Conservation (phyloP, 2,888 invertebrate species). For the Napeogenes inachia region DNA sequence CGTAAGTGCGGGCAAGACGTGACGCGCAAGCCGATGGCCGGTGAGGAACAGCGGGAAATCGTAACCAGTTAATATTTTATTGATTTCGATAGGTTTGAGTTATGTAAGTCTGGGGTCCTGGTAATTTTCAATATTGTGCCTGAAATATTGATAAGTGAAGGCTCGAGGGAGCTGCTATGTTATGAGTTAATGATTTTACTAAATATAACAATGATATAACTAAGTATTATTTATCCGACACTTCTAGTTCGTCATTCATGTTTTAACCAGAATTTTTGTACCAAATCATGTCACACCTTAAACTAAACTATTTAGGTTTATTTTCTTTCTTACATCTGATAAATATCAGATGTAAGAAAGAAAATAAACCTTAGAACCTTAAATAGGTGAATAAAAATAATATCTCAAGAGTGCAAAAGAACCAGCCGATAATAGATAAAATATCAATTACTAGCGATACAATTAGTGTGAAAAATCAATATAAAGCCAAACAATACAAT, state of each 20-base stretch:
- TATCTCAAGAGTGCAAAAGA: too few species aligned
- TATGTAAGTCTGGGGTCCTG: slow-evolving; percentile 60
- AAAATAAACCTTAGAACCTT: too few species aligned
- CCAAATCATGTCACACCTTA: too few species aligned
- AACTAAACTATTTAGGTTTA: too few species aligned
- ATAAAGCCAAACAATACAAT: slow-evolving; percentile 35
- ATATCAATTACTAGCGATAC: slow-evolving; percentile 17
- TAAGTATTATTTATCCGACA: not conserved
- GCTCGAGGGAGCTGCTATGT: slow-evolving; percentile 37
- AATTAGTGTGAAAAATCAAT: slow-evolving; percentile 35
- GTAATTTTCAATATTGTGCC: slow-evolving; percentile 75
- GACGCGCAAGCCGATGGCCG: slow-evolving; percentile 61
- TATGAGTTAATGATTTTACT: slow-evolving; percentile 3
- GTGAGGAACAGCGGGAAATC: slow-evolving; percentile 72
- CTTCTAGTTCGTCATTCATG: too few species aligned
- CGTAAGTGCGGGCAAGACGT: slow-evolving; percentile 67
- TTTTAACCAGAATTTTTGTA: too few species aligned
- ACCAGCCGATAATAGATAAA: not conserved
- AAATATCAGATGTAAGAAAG: too few species aligned
- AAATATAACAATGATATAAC: not conserved
- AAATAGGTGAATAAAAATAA: too few species aligned
- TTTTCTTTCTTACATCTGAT: too few species aligned
- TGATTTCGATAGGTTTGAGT: slow-evolving; percentile 74
- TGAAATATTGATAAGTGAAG: slow-evolving; percentile 70
- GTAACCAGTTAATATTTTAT: slow-evolving; percentile 73